Evolutionary conservation across 2,113 vertebrate genomes (phyloP).

Genomic region (Scomber japonicus): DNA sequence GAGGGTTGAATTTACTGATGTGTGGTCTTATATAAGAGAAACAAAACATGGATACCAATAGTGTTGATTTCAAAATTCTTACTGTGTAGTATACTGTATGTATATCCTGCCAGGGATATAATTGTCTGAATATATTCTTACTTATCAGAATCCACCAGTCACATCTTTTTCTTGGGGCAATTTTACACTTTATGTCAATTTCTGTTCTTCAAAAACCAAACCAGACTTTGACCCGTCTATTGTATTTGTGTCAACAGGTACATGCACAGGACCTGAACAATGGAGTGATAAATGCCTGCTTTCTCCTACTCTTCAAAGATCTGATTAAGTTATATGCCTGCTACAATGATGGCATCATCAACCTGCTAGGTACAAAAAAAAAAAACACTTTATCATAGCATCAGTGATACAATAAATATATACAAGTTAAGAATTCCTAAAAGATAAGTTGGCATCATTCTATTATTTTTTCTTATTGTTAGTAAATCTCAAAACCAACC

Average conservation of each 20-base stretch:
- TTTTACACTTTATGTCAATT: too few species aligned
- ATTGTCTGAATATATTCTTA: background rate
- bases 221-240: background rate
- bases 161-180: background rate
- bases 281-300: conserved; percentile 95
- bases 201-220: background rate
- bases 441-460: too few species aligned
- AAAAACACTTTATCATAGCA: conserved; percentile 43
- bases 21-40: background rate
- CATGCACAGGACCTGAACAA: conserved; percentile 95
- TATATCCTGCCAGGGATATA: too few species aligned
- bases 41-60: background rate
- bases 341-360: conserved; percentile 99
- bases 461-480: too few species aligned
- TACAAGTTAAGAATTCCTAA: background rate
- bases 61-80: background rate
- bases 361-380: conserved; percentile 91
- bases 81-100: too few species aligned
- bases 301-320: conserved; percentile 98
- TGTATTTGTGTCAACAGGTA: conserved; percentile 83
- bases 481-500: too few species aligned
- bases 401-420: background rate
- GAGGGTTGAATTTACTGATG: background rate
- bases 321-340: conserved; percentile 98
- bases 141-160: background rate